These are phyloP conservation scores for Glomeris maerens DNA, from an alignment of 1,140 invertebrate species.

Conservation along the genomic window DNA sequence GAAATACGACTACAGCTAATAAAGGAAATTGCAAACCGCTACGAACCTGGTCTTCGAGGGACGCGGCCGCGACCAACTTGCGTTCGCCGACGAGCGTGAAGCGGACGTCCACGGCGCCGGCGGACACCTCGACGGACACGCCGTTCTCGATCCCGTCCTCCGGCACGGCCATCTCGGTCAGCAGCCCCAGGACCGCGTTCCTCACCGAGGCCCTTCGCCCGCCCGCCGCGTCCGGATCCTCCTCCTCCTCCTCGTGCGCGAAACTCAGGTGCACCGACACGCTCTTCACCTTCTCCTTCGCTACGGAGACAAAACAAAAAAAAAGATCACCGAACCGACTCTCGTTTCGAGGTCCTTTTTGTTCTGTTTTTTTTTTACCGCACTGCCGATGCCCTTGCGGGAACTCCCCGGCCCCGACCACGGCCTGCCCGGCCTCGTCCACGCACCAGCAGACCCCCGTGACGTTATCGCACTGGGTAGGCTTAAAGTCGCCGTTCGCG, in stretches of 20 bases:
- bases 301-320: not conserved
- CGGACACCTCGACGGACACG: conserved; percentile 38
- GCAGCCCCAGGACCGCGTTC: conserved; percentile 29
- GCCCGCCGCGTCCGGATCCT: conserved; percentile 31
- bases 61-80: conserved; percentile 48
- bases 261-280: conserved; percentile 28
- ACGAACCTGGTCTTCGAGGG: conserved; percentile 48
- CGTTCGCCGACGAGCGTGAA: conserved; percentile 46
- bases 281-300: conserved; percentile 20
- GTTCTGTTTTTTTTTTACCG: conserved; percentile 32
- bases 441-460: conserved; percentile 57
- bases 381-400: conserved; percentile 43
- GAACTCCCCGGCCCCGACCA: conserved; percentile 46
- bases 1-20: too few relatives aligned
- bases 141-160: conserved; percentile 32
- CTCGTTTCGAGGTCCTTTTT: too few relatives aligned
- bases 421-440: conserved; percentile 64
- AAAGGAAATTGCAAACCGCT: too few relatives aligned
- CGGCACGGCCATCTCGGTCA: conserved; percentile 37
- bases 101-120: conserved; percentile 38
- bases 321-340: not conserved
- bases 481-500: conserved; percentile 8
- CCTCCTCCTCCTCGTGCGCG: conserved; percentile 34
- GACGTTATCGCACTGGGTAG: conserved; percentile 10
- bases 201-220: too few relatives aligned